A percentile compares a stretch with the other conserved stretches of the same genome.
phyloP scores from a whole-genome alignment of 2,113 vertebrate species.

The Hippopotamus amphibius region DNA sequence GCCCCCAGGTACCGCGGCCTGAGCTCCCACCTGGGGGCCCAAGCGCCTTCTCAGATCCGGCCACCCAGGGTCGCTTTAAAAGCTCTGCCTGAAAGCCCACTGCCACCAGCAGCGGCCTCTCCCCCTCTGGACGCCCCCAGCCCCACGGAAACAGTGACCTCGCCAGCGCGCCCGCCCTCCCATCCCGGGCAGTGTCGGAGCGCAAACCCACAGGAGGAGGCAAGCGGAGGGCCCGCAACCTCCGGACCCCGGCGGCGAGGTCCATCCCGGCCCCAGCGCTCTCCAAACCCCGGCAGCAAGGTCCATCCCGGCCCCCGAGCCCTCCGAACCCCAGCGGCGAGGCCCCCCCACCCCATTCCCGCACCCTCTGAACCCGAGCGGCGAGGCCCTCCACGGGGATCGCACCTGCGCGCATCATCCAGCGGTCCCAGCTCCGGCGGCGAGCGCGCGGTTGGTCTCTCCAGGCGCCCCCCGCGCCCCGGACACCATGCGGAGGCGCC shows the following conservation, averaged over 20 bases:
- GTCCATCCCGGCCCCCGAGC: neutral
- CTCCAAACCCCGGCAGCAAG: neutral
- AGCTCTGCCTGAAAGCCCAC: neutral
- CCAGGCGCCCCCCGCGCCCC: neutral
- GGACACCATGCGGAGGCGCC: neutral
- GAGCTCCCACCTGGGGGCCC: no score
- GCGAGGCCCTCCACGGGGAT: neutral
- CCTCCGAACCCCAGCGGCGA: neutral
- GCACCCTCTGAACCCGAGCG: neutral
- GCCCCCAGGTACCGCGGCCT: neutral
- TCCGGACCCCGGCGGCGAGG: neutral
- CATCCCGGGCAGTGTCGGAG: neutral
- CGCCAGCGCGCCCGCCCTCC: neutral
- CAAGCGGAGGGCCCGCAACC: neutral
- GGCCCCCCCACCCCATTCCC: neutral
- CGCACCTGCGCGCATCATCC: conserved; percentile 49
- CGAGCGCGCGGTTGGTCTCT: neutral
- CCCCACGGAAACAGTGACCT: neutral
- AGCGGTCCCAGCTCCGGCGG: neutral
- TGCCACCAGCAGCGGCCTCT: neutral
- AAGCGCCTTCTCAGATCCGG: neutral
- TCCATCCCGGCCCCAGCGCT: neutral
- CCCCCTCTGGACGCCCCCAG: neutral
- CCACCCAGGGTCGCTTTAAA: neutral
- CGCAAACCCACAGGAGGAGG: neutral